A percentile compares a stretch with the other conserved stretches of the same genome.
Conservation (phyloP, 2,888 invertebrate genomes). For the Dinocampus coccinellae region DNA sequence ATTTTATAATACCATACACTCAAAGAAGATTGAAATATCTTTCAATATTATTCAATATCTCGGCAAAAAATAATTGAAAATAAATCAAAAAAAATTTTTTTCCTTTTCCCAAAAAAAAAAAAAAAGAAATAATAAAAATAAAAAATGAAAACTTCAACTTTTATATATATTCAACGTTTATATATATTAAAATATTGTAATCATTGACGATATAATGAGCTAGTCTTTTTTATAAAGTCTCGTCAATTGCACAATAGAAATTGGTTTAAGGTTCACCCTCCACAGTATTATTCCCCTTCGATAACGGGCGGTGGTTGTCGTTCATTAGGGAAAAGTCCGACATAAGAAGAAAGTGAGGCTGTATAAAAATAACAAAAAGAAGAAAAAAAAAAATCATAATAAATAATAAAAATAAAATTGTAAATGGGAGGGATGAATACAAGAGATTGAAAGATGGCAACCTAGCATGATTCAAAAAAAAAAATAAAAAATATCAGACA, state of each 20-base stretch:
- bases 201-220: not conserved
- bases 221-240: not conserved
- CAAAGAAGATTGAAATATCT: not conserved
- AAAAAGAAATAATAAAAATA: no score
- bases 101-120: no score
- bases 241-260: constrained; percentile 4
- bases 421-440: not conserved
- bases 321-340: constrained; percentile 18
- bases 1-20: not conserved
- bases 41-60: not conserved
- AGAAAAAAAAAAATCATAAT: not conserved
- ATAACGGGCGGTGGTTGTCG: not conserved
- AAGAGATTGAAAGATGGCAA: not conserved
- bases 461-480: not conserved
- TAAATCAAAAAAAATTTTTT: not conserved
- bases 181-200: not conserved
- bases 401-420: constrained; percentile 17
- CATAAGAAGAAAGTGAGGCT: constrained; percentile 7
- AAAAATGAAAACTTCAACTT: not conserved
- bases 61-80: not conserved
- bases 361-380: not conserved
- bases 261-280: not conserved
- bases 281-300: not conserved
- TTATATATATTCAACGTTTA: not conserved
- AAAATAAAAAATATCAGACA: not conserved